These are phyloP conservation scores for Diabrotica balteata DNA, from an alignment of 2,888 invertebrate species.

Conservation along the genomic window DNA sequence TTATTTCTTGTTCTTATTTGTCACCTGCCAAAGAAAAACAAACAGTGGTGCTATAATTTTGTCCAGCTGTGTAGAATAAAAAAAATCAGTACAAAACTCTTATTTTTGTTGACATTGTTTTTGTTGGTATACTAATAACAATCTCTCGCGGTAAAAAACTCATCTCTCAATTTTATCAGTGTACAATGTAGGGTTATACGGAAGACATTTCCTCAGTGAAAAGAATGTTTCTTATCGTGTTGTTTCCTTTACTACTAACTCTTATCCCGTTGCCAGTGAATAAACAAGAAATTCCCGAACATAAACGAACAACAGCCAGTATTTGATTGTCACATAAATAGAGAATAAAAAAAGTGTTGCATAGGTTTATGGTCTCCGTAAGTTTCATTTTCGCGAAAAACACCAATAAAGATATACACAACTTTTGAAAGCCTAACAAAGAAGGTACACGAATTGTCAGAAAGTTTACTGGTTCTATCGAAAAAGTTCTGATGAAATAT, in stretches of 20 bases:
- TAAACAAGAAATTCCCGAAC: constrained; percentile 24
- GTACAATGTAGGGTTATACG: neutral
- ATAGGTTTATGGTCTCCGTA: constrained; percentile 7
- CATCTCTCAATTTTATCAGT: neutral
- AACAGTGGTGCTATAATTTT: no score
- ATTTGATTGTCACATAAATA: constrained; percentile 29
- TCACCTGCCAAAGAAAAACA: no score
- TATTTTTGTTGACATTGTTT: no score
- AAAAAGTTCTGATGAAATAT: constrained; percentile 25
- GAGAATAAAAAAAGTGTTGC: constrained; percentile 25
- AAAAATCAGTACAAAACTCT: no score
- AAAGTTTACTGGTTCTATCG: constrained; percentile 19
- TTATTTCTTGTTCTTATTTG: no score
- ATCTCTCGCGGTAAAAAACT: neutral
- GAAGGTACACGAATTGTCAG: constrained; percentile 13
- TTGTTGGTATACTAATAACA: no score
- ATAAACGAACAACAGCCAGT: constrained; percentile 23
- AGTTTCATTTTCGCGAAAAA: neutral
- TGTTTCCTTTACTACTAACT: neutral
- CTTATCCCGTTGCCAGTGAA: constrained; percentile 22
- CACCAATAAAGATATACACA: constrained; percentile 2
- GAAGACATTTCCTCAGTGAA: constrained; percentile 2
- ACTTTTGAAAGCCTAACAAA: constrained; percentile 8
- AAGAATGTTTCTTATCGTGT: constrained; percentile 6
- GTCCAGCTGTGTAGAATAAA: no score